Evolutionary conservation across 2,113 vertebrate genomes (phyloP).

Genomic region (Cromileptes altivelis): DNA sequence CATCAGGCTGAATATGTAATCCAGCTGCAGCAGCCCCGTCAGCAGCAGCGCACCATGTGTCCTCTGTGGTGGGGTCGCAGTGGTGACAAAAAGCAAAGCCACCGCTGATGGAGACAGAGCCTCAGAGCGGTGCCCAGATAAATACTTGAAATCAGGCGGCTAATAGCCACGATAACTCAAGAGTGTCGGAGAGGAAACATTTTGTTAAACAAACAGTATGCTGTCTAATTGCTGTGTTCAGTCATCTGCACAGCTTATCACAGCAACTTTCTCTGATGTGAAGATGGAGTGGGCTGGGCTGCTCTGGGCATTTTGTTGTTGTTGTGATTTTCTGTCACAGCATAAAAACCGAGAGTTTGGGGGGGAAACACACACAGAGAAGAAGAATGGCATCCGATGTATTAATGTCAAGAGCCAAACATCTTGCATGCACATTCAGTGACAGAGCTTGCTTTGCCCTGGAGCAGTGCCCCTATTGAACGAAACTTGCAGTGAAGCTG

Average conservation of each 20-base stretch:
- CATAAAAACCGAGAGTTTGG: slow-evolving; percentile 10
- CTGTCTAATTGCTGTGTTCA: slow-evolving; percentile 93
- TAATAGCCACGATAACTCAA: slow-evolving; percentile 96
- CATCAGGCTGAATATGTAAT: slow-evolving; percentile 72
- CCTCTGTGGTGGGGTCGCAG: slow-evolving; percentile 69
- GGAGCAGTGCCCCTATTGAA: slow-evolving; percentile 26
- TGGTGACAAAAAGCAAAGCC: slow-evolving; percentile 65
- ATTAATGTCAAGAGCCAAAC: slow-evolving; percentile 42
- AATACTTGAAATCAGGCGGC: slow-evolving; percentile 92
- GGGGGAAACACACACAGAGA: slow-evolving; percentile 23
- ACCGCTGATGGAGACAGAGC: slow-evolving; percentile 83
- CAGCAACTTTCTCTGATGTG: slow-evolving; percentile 78
- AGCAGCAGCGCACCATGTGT: slow-evolving; percentile 73
- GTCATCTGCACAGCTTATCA: slow-evolving; percentile 87
- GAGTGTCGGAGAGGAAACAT: slow-evolving; percentile 89
- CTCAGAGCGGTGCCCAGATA: slow-evolving; percentile 84
- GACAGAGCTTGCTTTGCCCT: slow-evolving; percentile 11
- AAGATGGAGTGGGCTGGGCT: slow-evolving; percentile 56
- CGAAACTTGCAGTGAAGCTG: slow-evolving; percentile 11
- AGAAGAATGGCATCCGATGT: slow-evolving; percentile 31
- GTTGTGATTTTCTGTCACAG: slow-evolving; percentile 44
- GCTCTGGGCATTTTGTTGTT: slow-evolving; percentile 56
- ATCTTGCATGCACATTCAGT: slow-evolving; percentile 21
- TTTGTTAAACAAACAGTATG: slow-evolving; percentile 95
- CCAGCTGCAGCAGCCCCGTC: slow-evolving; percentile 80